phyloP scores from a whole-genome alignment of 1,140 invertebrate species.

The Calycopis cecrops region DNA sequence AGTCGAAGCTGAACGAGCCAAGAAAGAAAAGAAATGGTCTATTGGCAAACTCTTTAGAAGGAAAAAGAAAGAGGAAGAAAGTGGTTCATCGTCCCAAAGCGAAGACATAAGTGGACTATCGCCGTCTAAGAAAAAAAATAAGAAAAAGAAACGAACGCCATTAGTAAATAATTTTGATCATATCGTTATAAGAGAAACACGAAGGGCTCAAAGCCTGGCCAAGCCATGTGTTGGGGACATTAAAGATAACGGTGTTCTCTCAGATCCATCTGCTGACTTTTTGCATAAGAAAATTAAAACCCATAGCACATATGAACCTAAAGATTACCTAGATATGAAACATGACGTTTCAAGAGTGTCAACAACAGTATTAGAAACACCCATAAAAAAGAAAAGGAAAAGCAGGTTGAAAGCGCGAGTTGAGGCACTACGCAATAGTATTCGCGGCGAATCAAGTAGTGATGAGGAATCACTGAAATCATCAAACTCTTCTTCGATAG shows the following conservation, averaged over 20 bases:
- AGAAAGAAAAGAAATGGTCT: slow-evolving; percentile 82
- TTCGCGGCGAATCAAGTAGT: slow-evolving; percentile 80
- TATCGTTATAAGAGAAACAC: slow-evolving; percentile 65
- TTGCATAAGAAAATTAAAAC: slow-evolving; percentile 64
- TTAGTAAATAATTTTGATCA: slow-evolving; percentile 73
- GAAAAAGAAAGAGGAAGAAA: slow-evolving; percentile 79
- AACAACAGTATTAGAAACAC: slow-evolving; percentile 72
- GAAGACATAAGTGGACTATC: slow-evolving; percentile 74
- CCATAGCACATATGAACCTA: slow-evolving; percentile 47
- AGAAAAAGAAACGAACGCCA: slow-evolving; percentile 61
- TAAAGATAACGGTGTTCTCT: slow-evolving; percentile 74
- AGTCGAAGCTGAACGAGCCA: slow-evolving; percentile 48
- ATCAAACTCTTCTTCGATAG: slow-evolving; percentile 78
- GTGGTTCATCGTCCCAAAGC: slow-evolving; percentile 78
- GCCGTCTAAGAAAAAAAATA: slow-evolving; percentile 68
- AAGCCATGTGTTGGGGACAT: slow-evolving; percentile 56
- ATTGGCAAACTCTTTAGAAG: slow-evolving; percentile 82
- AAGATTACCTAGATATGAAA: slow-evolving; percentile 57
- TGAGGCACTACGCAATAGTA: slow-evolving; percentile 78
- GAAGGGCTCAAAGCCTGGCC: slow-evolving; percentile 67
- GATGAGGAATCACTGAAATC: slow-evolving; percentile 82
- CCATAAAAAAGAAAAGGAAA: slow-evolving; percentile 74
- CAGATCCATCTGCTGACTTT: slow-evolving; percentile 72
- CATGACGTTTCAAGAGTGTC: slow-evolving; percentile 54
- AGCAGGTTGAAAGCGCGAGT: slow-evolving; percentile 79